Percentiles rank a stretch among this genome's conserved stretches.
Evolutionary conservation across 2,797 vertebrate species (phyloP).

Genomic region (Protonibea diacanthus): DNA sequence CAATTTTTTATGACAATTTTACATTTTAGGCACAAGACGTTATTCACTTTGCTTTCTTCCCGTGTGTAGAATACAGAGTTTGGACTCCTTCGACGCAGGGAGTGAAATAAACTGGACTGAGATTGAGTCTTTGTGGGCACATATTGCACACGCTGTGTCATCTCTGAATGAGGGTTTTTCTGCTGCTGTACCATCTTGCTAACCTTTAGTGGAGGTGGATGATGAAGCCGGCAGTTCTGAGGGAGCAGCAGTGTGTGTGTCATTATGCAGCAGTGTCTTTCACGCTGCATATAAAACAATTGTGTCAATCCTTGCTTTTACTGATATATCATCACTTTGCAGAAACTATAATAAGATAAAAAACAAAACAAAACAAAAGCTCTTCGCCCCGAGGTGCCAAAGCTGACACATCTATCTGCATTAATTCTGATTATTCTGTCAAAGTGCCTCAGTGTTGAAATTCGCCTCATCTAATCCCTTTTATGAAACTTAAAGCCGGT

Average conservation of each 20-base stretch:
- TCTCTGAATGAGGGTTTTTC: slow-evolving; percentile 28
- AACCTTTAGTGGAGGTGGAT: slow-evolving; percentile 57
- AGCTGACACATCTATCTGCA: slow-evolving; percentile 5
- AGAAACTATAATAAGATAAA: slow-evolving; percentile 12
- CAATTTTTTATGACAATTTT: neutral
- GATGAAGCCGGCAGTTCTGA: slow-evolving; percentile 45
- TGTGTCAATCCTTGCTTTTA: neutral
- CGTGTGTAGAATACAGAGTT: neutral
- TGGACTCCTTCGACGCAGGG: neutral
- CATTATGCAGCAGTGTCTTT: slow-evolving; percentile 52
- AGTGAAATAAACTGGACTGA: neutral
- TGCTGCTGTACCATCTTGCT: slow-evolving; percentile 6
- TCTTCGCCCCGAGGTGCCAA: neutral
- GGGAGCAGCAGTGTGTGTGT: slow-evolving; percentile 50
- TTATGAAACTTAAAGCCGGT: neutral
- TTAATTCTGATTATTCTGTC: slow-evolving; percentile 6
- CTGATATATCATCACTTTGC: slow-evolving; percentile 2
- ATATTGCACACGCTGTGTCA: slow-evolving; percentile 5
- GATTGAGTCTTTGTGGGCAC: neutral
- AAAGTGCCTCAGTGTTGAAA: slow-evolving; percentile 10
- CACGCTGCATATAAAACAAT: slow-evolving; percentile 17
- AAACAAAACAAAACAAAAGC: neutral
- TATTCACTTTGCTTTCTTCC: neutral
- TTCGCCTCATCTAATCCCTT: slow-evolving; percentile 7
- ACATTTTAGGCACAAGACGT: neutral